phyloP scores from a whole-genome alignment of 2,797 vertebrate genomes.

The Sebastes matsubarae region DNA sequence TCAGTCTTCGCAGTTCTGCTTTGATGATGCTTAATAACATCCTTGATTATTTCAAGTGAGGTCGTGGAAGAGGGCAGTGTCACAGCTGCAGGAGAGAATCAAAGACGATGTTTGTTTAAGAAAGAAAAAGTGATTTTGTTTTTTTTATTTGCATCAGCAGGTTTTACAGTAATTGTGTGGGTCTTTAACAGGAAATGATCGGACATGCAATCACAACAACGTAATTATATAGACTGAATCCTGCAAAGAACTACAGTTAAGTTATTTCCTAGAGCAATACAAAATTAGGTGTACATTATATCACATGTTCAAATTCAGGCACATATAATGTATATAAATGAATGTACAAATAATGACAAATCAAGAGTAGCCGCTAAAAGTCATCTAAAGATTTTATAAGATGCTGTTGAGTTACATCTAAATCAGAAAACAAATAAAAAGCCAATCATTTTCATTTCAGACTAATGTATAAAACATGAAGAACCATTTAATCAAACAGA shows the following conservation, averaged over 20 bases:
- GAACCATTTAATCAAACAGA: conserved; percentile 6
- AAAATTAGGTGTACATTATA: background rate
- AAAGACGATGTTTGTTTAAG: conserved; percentile 23
- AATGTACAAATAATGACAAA: background rate
- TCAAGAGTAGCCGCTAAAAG: background rate
- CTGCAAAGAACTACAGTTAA: background rate
- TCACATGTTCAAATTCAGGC: background rate
- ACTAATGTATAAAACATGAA: background rate
- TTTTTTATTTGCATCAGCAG: conserved; percentile 57
- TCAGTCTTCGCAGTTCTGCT: conserved; percentile 10
- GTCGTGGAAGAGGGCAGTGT: conserved; percentile 12
- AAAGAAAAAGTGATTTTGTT: conserved; percentile 29
- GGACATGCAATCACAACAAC: background rate
- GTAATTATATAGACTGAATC: background rate
- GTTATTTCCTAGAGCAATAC: background rate
- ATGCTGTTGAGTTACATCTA: background rate
- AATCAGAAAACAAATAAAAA: background rate
- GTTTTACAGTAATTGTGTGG: conserved; percentile 22
- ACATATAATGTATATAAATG: background rate
- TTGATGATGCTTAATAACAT: conserved; percentile 75
- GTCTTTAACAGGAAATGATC: background rate
- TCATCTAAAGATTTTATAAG: background rate
- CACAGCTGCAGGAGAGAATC: conserved; percentile 45
- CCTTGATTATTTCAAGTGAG: conserved; percentile 62
- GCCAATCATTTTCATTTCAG: background rate